These are phyloP conservation scores for Indri indri DNA, from an alignment of 2,113 vertebrate species.

Conservation along the genomic window DNA sequence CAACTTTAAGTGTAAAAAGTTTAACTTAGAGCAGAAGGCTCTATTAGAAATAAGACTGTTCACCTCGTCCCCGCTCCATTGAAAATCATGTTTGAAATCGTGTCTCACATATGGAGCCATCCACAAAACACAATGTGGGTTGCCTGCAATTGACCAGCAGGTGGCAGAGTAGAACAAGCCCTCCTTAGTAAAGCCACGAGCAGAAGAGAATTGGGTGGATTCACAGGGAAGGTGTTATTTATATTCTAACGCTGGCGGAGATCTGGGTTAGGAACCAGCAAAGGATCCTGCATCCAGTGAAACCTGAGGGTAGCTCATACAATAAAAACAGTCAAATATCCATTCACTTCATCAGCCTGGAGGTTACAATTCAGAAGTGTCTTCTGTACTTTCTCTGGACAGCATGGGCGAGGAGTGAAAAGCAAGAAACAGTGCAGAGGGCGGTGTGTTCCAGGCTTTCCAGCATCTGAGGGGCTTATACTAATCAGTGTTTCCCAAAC, in stretches of 20 bases:
- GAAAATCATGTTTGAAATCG: neutral
- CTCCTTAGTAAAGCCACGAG: neutral
- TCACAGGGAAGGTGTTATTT: neutral
- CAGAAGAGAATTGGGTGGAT: neutral
- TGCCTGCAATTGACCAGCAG: constrained; percentile 17
- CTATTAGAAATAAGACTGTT: neutral
- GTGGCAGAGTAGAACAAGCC: constrained; percentile 34
- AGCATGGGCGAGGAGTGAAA: neutral
- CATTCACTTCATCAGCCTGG: neutral
- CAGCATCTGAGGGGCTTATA: accelerated
- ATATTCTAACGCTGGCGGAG: neutral
- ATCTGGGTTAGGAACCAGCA: neutral
- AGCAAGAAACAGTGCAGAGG: neutral
- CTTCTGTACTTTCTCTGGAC: neutral
- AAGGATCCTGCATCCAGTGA: neutral
- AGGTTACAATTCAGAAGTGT: neutral
- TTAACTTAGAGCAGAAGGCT: constrained; percentile 26
- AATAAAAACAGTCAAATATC: neutral
- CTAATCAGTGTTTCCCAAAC: neutral
- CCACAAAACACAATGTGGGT: neutral
- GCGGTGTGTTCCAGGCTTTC: too few relatives aligned
- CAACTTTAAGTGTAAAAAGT: neutral
- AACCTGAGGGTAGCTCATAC: neutral
- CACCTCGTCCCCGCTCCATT: accelerated
- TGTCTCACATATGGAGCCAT: accelerated